Percentiles rank a stretch among this genome's conserved stretches.
Conservation (phyloP, 2,113 vertebrate species). For the Glaucidium brasilianum region DNA sequence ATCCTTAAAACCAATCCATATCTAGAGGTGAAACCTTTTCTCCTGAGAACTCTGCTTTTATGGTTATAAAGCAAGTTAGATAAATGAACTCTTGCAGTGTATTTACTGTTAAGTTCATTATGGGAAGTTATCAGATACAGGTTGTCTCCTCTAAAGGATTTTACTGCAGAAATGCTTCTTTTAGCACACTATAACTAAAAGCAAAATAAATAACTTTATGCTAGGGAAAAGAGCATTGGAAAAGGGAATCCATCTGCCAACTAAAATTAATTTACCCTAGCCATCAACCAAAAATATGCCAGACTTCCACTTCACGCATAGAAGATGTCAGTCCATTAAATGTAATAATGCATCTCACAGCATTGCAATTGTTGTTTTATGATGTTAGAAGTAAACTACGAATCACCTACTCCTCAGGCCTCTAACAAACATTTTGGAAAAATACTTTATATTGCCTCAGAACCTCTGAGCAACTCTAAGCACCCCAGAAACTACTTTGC, state of each 20-base stretch:
- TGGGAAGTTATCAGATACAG: neutral
- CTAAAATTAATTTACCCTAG: neutral
- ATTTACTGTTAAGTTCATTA: slow-evolving; percentile 64
- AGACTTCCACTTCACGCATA: neutral
- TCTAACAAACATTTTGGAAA: neutral
- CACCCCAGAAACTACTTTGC: neutral
- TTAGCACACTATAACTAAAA: neutral
- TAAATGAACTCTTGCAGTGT: slow-evolving; percentile 44
- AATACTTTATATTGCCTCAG: neutral
- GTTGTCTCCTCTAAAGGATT: slow-evolving; percentile 40
- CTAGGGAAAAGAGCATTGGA: neutral
- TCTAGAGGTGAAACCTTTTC: slow-evolving; percentile 40
- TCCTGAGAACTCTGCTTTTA: slow-evolving; percentile 23
- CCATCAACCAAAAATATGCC: neutral
- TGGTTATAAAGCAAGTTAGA: slow-evolving; percentile 41
- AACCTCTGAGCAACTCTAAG: neutral
- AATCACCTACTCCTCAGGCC: neutral
- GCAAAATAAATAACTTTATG: neutral
- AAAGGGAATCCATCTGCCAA: neutral
- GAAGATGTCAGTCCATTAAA: neutral
- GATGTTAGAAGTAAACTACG: neutral
- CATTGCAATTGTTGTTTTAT: neutral
- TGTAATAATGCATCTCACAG: neutral
- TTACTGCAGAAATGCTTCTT: slow-evolving; percentile 13
- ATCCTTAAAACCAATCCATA: slow-evolving; percentile 26